Base-by-base conservation (phyloP, 2,888 invertebrate species). In the Phoenoteleia sp. region DNA sequence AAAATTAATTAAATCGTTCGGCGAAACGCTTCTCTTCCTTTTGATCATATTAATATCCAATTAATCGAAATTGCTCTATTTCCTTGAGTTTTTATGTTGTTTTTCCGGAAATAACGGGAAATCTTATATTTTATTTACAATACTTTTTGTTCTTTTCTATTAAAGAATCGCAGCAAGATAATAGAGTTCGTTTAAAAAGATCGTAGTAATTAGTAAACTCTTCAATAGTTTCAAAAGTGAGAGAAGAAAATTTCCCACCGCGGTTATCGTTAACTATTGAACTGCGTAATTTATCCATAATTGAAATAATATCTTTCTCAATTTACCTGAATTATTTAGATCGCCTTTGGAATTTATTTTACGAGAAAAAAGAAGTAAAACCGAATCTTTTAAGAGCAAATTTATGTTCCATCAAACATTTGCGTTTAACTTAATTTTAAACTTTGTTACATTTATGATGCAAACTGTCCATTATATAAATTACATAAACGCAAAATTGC, bases 331-430 rank as follows among this genome's bases (percentile, higher is more conserved):
- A 74, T 62, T 64, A 71, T 52, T 45, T 27, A 33, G 4, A 52
- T 45, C 33, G 52, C 47, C 21, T 45, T 54, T 29, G 49, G 21
- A 71, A 45, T 58, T 69, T 52, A 79, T 62, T 67, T 69, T 52
- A 42, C 21, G 62, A 69, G 47, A 58, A 66, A 56, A 42, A 27
- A 39, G 45, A 54, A 75, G 54, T 64, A 42, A 64, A 75, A 17
- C 21, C 29, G 25, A 11, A n/a, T n/a, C 33, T 23, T 27, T 60
- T 52, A 62, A 74, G 64, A 27, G 27, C 54, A 9, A 42, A 64
- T 29, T 75, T 75, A 75, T 64, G 64, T 54, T 47, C 49, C 58
- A 42, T 29, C 45, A 54, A 75, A 56, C 64, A 75, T 75, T 75
- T 64, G 29, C 54, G 64, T 54, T 54, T 54, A 62, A 74, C 36